These are phyloP conservation scores for Drosophila erecta DNA, from an alignment of 1,140 invertebrate genomes.

Conservation along the genomic window DNA sequence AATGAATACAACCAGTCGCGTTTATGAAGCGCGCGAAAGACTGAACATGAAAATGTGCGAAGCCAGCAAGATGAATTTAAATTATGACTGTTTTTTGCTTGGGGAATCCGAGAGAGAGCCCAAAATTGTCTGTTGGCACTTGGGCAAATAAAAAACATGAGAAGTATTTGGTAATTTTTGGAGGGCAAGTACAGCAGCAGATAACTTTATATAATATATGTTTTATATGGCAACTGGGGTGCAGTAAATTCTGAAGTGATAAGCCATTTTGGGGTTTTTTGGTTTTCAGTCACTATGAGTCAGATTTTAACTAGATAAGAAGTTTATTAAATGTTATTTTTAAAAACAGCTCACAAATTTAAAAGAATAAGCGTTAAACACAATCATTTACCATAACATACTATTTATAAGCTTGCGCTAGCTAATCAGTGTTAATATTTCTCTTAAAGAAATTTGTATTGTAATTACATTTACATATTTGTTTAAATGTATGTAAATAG, in stretches of 20 bases:
- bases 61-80: conserved; percentile 35
- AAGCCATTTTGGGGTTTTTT: conserved; percentile 11
- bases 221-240: conserved; percentile 4
- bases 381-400: no score
- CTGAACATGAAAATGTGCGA: conserved; percentile 29
- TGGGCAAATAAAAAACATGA: conserved; percentile 14
- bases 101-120: neutral
- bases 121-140: conserved; percentile 21
- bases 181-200: neutral
- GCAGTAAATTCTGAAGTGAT: conserved; percentile 9
- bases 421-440: no score
- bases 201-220: neutral
- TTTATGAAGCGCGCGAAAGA: conserved; percentile 53
- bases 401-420: no score
- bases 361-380: no score
- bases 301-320: neutral
- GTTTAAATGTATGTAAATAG: no score
- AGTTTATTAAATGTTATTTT: neutral
- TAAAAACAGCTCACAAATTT: no score
- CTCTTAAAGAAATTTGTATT: no score
- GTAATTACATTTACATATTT: no score
- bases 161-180: conserved; percentile 10
- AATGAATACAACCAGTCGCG: conserved; percentile 39
- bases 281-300: neutral
- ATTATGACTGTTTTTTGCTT: conserved; percentile 8